Evolutionary conservation across 2,797 vertebrate species (phyloP).

Genomic region (Botia kubotai): DNA sequence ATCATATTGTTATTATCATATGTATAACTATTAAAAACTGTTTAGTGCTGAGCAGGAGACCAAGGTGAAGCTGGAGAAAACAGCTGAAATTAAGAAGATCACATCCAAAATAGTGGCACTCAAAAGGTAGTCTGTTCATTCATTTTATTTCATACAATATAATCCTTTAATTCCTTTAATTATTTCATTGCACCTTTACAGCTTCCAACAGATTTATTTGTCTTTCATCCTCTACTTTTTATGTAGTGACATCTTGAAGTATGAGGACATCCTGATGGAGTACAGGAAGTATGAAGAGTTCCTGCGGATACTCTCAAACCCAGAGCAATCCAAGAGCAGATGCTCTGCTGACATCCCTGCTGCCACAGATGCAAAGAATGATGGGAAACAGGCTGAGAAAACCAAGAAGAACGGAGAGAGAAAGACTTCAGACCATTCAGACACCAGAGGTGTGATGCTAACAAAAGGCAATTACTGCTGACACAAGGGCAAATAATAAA

Average conservation of each 20-base stretch:
- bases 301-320: conserved; percentile 86
- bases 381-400: conserved; percentile 34
- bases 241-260: conserved; percentile 82
- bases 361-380: not conserved
- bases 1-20: not conserved
- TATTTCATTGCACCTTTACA: not conserved
- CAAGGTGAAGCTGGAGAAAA: conserved; percentile 83
- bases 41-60: conserved; percentile 85
- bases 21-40: conserved; percentile 26
- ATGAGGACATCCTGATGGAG: conserved; percentile 82
- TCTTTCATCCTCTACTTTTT: not conserved
- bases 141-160: not conserved
- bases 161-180: not conserved
- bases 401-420: not conserved
- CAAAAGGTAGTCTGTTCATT: conserved; percentile 77
- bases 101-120: conserved; percentile 80
- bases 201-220: not conserved
- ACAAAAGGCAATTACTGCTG: not conserved
- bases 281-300: conserved; percentile 86
- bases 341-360: not conserved
- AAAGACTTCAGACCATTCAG: conserved; percentile 17
- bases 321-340: conserved; percentile 66
- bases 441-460: conserved; percentile 31
- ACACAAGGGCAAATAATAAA: not conserved
- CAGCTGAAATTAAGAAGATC: conserved; percentile 79